A percentile compares a stretch with the other conserved stretches of the same genome.
phyloP scores from a whole-genome alignment of 2,888 invertebrate species.

The Scaptodrosophila latifasciaeformis region DNA sequence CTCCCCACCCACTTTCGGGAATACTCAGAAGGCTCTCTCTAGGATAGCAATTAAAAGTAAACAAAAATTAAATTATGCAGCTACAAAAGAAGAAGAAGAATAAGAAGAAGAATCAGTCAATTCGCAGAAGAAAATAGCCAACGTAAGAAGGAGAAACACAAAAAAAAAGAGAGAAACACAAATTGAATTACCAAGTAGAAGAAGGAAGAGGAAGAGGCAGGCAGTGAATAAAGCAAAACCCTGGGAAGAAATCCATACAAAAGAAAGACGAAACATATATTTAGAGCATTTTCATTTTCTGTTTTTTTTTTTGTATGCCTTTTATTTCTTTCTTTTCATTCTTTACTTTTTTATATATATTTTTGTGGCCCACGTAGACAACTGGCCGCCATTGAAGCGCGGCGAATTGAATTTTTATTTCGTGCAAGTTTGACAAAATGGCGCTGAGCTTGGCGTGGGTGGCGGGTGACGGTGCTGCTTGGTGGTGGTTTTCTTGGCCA shows the following conservation, averaged over 20 bases:
- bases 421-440: constrained; percentile 45
- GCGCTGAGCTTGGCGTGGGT: constrained; percentile 27
- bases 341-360: too few species aligned
- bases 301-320: background rate
- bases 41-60: constrained; percentile 64
- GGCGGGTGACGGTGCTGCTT: background rate
- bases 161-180: constrained; percentile 30
- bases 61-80: constrained; percentile 71
- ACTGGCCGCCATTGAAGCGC: constrained; percentile 51
- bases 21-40: constrained; percentile 2
- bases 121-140: background rate
- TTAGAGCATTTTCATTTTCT: background rate
- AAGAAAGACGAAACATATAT: constrained; percentile 9
- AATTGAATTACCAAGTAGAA: constrained; percentile 50
- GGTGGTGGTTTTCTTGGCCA: constrained; percentile 27
- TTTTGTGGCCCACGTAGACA: constrained; percentile 33
- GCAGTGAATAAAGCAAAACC: constrained; percentile 4
- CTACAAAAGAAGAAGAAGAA: constrained; percentile 32
- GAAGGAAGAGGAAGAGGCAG: constrained; percentile 1
- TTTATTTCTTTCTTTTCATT: too few species aligned
- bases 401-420: constrained; percentile 60
- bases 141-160: constrained; percentile 11
- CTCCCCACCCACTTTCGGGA: background rate
- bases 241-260: constrained; percentile 6
- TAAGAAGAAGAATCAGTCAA: background rate